These are phyloP conservation scores for Butorides virescens DNA, from an alignment of 2,113 vertebrate species.

Conservation along the genomic window DNA sequence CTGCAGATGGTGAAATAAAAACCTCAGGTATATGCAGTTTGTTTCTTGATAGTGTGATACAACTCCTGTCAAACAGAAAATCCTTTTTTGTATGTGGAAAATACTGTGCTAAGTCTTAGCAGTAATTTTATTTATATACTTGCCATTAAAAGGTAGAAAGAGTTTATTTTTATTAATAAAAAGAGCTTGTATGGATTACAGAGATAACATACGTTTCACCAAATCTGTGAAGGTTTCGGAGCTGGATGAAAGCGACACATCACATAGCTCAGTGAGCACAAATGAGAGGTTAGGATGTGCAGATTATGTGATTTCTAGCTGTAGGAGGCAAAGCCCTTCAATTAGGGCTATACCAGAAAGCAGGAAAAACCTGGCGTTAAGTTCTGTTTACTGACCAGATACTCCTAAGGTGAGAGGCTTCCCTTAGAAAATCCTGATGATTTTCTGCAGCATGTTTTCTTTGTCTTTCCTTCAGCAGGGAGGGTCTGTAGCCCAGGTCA, in stretches of 20 bases:
- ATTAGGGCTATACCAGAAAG: neutral
- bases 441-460: neutral
- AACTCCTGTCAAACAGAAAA: neutral
- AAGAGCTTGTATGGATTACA: neutral
- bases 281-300: neutral
- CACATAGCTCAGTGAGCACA: neutral
- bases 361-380: neutral
- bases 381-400: neutral
- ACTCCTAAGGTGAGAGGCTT: neutral
- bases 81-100: neutral
- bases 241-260: neutral
- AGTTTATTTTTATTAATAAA: neutral
- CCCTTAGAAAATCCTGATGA: neutral
- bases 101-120: neutral
- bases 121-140: neutral
- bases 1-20: slow-evolving; percentile 18
- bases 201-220: neutral
- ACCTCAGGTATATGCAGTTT: neutral
- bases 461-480: neutral
- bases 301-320: neutral
- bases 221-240: neutral
- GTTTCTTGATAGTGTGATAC: neutral
- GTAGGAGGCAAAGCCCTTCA: slow-evolving; percentile 5
- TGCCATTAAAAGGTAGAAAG: neutral
- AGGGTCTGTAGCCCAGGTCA: neutral